Base-by-base conservation (phyloP, 1,140 invertebrate genomes). In the Listronotus bonariensis region DNA sequence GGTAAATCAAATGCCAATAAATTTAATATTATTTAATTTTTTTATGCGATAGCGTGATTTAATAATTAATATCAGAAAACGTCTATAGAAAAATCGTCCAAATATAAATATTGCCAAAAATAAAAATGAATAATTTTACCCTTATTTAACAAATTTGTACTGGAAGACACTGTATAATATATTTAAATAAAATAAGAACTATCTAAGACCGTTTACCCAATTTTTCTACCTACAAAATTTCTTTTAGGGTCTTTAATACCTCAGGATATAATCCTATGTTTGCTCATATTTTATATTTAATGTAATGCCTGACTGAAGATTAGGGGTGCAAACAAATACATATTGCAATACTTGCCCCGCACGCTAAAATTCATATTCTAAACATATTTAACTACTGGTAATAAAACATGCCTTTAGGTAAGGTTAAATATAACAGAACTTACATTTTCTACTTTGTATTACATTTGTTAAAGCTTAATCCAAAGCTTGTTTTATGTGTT, bases 401-500 rank as follows among this genome's bases (percentile, higher is more conserved):
- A 49, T 49, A 49, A 31, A 63, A 34, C 54, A 52, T 54, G 60
- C 60, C 60, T 63, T 63, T 55, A 55, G 60, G 60, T 63, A n/a
- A 55, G 46, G 46, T 49, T 45, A 18, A 14, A 43, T 43, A 43
- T 38, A 61, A 49, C 26, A 52, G 49, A 53, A 60, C 18, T 42
- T 61, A 38, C 48, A 40, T 34, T 52, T 42, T 14, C 18, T 26
- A 36, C 40, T 14, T 46, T 43, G 41, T 48, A 10, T 34, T 48
- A 31, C 46, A 63, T 20, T 63, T 63, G 60, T 55, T 38, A 55
- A 15, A 11, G 40, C 60, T 48, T 63, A 55, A 55, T 63, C 52
- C 59, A 32, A 55, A 55, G 52, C 60, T 63, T 55, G 52, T 63
- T 53, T 55, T 54, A 52, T 55, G 36, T 63, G 60, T 63, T 63